Conservation (phyloP, 2,113 vertebrate species). For the human (Homo sapiens) region DNA sequence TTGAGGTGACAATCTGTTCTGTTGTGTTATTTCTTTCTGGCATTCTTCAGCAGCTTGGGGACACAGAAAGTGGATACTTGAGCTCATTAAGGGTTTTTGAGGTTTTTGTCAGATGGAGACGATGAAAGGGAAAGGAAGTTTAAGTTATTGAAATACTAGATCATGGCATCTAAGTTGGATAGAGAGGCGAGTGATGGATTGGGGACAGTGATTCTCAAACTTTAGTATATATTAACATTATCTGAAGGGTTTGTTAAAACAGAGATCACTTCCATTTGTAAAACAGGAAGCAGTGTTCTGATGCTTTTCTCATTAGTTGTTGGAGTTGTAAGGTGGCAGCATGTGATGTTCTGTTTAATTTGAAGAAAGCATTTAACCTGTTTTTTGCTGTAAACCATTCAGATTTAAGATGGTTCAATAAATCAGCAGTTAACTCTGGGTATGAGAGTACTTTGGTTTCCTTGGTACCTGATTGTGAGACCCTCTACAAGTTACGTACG, state of each 20-base stretch:
- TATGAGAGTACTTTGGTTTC: neutral
- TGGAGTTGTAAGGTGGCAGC: neutral
- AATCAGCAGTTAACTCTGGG: neutral
- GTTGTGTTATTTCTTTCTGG: neutral
- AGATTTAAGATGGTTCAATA: conserved; percentile 9
- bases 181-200: neutral
- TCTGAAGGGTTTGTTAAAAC: neutral
- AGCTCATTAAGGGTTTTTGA: conserved; percentile 14
- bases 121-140: conserved; percentile 22
- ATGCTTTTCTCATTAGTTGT: conserved; percentile 10
- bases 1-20: neutral
- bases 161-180: neutral
- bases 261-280: neutral
- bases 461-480: neutral
- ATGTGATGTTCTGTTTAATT: conserved; percentile 33
- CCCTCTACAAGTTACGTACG: neutral
- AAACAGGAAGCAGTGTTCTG: neutral
- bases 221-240: neutral
- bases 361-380: neutral
- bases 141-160: conserved; percentile 1
- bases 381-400: neutral
- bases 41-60: neutral
- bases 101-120: neutral
- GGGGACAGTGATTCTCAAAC: neutral
- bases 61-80: neutral